These are phyloP conservation scores for Nipponacmea schrenckii DNA, from an alignment of 2,888 invertebrate genomes.

Conservation along the genomic window DNA sequence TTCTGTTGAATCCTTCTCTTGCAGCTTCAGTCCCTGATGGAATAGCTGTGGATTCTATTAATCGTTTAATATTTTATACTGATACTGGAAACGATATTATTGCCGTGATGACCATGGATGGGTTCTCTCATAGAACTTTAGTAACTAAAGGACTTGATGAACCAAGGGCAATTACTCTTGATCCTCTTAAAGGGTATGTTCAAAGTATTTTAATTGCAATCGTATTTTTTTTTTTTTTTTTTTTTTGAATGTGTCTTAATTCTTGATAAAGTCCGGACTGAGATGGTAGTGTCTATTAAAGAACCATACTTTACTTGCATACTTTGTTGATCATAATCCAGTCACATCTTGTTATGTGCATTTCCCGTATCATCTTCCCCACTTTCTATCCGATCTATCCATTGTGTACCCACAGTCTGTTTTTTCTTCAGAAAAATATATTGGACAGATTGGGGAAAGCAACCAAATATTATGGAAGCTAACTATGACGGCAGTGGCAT, in stretches of 20 bases:
- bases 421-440: neutral
- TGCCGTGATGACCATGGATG: neutral
- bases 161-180: conserved; percentile 5
- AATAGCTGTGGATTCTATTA: conserved; percentile 30
- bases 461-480: neutral
- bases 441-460: conserved; percentile 4
- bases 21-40: conserved; percentile 31
- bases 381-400: too few species aligned
- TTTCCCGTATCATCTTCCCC: too few species aligned
- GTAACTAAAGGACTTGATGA: conserved; percentile 9
- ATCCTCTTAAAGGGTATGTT: neutral
- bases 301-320: too few species aligned
- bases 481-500: neutral
- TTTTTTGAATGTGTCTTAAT: too few species aligned
- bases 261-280: too few species aligned
- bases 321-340: too few species aligned
- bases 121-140: neutral
- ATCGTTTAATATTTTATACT: neutral
- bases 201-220: neutral
- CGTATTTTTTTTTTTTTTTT: too few species aligned
- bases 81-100: neutral
- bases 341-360: too few species aligned
- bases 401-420: too few species aligned
- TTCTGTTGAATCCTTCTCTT: too few species aligned
- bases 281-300: too few species aligned